phyloP scores from a whole-genome alignment of 2,888 invertebrate genomes.

The Pediacus dermestoides region DNA sequence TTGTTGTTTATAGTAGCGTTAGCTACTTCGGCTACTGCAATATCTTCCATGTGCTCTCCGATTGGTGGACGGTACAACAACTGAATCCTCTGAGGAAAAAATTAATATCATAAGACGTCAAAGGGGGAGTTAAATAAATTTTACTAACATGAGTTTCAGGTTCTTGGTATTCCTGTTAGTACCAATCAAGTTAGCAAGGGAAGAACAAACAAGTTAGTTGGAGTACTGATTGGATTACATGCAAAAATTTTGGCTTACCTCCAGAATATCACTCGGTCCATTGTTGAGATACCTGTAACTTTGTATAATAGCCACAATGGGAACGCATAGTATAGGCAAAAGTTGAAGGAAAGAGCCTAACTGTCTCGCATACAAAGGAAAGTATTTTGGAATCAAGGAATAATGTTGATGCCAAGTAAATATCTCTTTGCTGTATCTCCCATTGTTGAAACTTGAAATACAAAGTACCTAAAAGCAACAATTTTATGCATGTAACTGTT shows the following conservation, averaged over 20 bases:
- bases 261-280: conserved; percentile 83
- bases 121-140: conserved; percentile 1
- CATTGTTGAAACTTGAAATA: conserved; percentile 68
- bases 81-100: conserved; percentile 69
- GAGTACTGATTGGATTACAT: not conserved
- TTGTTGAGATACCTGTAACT: conserved; percentile 74
- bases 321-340: conserved; percentile 70
- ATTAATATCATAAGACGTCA: conserved; percentile 1
- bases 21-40: conserved; percentile 42
- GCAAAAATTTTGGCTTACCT: conserved; percentile 65
- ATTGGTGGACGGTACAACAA: conserved; percentile 76
- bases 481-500: not conserved
- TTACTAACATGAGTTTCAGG: conserved; percentile 32
- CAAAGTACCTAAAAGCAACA: conserved; percentile 55
- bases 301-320: conserved; percentile 67
- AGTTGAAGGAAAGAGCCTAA: conserved; percentile 75
- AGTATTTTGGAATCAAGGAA: conserved; percentile 62
- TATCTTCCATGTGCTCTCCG: conserved; percentile 49
- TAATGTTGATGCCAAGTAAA: conserved; percentile 66
- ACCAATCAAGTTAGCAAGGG: conserved; percentile 15
- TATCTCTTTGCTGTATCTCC: conserved; percentile 61
- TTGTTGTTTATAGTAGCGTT: conserved; percentile 32
- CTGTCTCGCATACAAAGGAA: conserved; percentile 77
- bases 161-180: conserved; percentile 30
- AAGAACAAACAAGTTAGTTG: conserved; percentile 9